Conservation (phyloP, 2,797 vertebrate genomes). For the Chromobotia macracanthus region DNA sequence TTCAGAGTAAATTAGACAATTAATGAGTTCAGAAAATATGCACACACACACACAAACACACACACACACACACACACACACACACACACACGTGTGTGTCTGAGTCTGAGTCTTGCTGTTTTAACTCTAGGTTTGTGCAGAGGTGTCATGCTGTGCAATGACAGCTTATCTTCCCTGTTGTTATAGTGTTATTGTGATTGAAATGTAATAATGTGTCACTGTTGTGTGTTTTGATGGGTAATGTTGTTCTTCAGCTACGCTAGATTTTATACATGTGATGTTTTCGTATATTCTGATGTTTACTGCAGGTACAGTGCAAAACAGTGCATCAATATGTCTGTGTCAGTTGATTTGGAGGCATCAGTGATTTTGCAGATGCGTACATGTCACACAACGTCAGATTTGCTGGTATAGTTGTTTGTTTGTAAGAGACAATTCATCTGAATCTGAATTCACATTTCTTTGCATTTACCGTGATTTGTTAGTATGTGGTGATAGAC, state of each 20-base stretch:
- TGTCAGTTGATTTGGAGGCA: too few relatives aligned
- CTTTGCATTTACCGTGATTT: neutral
- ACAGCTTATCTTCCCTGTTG: constrained; percentile 35
- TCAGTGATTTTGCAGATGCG: constrained; percentile 9
- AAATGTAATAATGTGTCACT: constrained; percentile 32
- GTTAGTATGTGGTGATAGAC: constrained; percentile 9
- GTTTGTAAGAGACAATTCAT: constrained; percentile 9
- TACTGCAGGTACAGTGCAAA: neutral
- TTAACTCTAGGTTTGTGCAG: constrained; percentile 26
- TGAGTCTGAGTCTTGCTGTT: too few relatives aligned
- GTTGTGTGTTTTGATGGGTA: constrained; percentile 35
- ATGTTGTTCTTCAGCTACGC: constrained; percentile 26
- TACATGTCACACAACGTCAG: constrained; percentile 1
- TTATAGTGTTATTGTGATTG: constrained; percentile 38
- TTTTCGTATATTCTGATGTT: constrained; percentile 37
- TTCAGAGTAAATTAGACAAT: constrained; percentile 16
- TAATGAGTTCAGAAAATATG: constrained; percentile 21
- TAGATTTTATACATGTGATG: constrained; percentile 14
- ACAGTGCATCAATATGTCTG: constrained; percentile 29
- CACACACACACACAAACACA: too few relatives aligned
- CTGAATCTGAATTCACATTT: neutral
- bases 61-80: too few relatives aligned
- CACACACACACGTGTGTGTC: too few relatives aligned
- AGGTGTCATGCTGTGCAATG: neutral
- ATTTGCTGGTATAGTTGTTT: constrained; percentile 12